Percentiles rank a stretch among this genome's conserved stretches.
phyloP scores from a whole-genome alignment of 2,113 vertebrate genomes.

The Turnix velox region DNA sequence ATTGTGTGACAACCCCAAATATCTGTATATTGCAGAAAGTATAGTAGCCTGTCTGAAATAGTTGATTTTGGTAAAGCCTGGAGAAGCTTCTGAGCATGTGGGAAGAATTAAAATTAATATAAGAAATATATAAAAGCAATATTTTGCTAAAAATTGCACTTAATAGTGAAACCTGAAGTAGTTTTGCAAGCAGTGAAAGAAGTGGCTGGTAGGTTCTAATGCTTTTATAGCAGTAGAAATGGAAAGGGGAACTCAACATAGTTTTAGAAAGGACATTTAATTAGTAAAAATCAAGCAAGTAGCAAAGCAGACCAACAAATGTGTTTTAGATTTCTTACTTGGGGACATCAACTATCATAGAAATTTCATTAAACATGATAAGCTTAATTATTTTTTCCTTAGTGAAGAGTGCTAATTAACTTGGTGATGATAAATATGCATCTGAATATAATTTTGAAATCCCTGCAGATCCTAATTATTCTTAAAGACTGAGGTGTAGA shows the following conservation, averaged over 20 bases:
- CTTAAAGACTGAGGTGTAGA: slow-evolving; percentile 34
- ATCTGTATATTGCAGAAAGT: neutral
- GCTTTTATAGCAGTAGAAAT: slow-evolving; percentile 14
- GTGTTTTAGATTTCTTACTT: slow-evolving; percentile 47
- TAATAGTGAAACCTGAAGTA: neutral
- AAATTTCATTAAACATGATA: slow-evolving; percentile 62
- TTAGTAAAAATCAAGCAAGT: slow-evolving; percentile 37
- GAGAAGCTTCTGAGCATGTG: neutral
- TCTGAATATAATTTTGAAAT: slow-evolving; percentile 56
- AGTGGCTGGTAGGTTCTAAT: neutral
- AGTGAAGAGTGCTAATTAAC: slow-evolving; percentile 54
- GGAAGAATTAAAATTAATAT: neutral
- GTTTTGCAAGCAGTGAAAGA: neutral
- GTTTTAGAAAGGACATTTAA: slow-evolving; percentile 43
- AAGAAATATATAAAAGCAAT: neutral
- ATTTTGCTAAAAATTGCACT: neutral
- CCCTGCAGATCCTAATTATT: slow-evolving; percentile 53
- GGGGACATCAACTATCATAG: slow-evolving; percentile 44
- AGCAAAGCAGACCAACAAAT: slow-evolving; percentile 56
- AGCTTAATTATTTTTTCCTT: slow-evolving; percentile 68
- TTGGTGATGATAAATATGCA: slow-evolving; percentile 50
- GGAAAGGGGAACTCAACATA: neutral
- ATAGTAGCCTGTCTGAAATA: slow-evolving; percentile 10
- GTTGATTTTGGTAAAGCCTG: neutral
- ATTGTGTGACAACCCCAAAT: neutral